Percentiles rank a stretch among this genome's conserved stretches.
Evolutionary conservation across 2,113 vertebrate species (phyloP).

Genomic region (Corythaeola cristata): DNA sequence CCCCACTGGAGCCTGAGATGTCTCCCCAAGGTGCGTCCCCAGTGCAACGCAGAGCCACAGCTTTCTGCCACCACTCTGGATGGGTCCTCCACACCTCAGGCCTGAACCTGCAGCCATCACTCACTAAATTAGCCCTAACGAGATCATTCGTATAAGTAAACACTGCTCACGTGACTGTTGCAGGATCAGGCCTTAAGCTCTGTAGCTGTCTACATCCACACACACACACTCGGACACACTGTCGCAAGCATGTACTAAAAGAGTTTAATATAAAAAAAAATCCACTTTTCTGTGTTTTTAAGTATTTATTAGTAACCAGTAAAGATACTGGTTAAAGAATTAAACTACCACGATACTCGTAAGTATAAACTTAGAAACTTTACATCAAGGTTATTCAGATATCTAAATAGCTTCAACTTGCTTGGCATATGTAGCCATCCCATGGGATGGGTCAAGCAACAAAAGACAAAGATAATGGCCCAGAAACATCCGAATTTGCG

Average conservation of each 20-base stretch:
- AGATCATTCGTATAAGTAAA: constrained; percentile 24
- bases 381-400: background rate
- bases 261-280: background rate
- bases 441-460: background rate
- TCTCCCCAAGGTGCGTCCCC: too few relatives aligned
- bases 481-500: background rate
- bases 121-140: constrained; percentile 7
- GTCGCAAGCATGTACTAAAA: background rate
- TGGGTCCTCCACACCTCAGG: background rate
- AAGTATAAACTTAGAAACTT: background rate
- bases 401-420: background rate
- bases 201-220: background rate
- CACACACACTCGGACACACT: background rate
- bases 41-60: background rate
- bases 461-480: background rate
- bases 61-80: background rate
- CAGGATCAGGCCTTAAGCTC: background rate
- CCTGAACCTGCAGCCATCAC: background rate
- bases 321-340: background rate
- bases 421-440: background rate
- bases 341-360: background rate
- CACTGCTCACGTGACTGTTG: background rate
- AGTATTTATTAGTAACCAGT: background rate
- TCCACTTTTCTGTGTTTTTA: background rate
- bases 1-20: background rate